Evolutionary conservation across 2,113 vertebrate genomes (phyloP).

Genomic region (Trogon melanurus): DNA sequence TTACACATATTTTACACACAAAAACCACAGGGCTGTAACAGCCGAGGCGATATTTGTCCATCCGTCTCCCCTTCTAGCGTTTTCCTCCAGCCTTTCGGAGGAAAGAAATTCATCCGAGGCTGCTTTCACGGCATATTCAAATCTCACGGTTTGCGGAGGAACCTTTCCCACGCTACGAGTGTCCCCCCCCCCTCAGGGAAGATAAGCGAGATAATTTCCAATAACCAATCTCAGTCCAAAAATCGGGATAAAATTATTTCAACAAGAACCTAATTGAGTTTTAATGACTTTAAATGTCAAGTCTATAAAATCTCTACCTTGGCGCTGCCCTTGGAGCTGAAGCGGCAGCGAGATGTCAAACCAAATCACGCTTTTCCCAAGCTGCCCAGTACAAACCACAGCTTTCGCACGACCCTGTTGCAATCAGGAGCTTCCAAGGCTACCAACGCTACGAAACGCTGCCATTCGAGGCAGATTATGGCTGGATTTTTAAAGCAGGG

Average conservation of each 20-base stretch:
- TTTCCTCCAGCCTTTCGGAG: not conserved
- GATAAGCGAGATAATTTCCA: not conserved
- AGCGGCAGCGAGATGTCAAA: not conserved
- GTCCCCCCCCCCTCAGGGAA: not conserved
- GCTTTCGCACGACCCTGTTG: not conserved
- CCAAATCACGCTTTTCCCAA: not conserved
- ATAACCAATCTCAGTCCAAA: not conserved
- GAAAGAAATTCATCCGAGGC: too few species aligned
- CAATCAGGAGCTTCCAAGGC: not conserved
- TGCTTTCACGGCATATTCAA: not conserved
- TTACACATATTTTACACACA: too few species aligned
- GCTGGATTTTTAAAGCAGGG: not conserved
- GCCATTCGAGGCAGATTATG: not conserved
- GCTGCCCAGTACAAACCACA: not conserved
- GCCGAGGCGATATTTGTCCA: not conserved
- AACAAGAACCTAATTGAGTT: not conserved
- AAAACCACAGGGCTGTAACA: not conserved
- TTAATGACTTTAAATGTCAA: not conserved
- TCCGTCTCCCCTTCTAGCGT: not conserved
- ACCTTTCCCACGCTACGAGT: not conserved
- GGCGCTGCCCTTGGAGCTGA: not conserved
- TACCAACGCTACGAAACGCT: not conserved
- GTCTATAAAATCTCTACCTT: not conserved
- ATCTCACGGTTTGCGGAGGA: not conserved
- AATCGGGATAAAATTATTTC: not conserved